Base-by-base conservation (phyloP, 2,888 invertebrate genomes). In the Chelonus formosanus region DNA sequence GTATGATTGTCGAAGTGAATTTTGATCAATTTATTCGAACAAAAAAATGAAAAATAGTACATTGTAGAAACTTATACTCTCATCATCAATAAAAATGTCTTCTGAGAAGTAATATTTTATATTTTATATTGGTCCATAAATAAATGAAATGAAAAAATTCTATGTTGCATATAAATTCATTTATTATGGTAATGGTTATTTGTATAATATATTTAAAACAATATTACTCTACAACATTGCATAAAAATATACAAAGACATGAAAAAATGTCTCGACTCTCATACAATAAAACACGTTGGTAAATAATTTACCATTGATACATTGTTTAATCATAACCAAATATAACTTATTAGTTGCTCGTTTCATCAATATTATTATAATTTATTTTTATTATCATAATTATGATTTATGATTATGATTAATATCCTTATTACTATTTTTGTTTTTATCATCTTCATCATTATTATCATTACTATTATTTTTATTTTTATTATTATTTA, bases 181-280 rank as follows among this genome's bases (percentile, higher is more conserved):
- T 83, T 83, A 83, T 83, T 83, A 80, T 81, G 61, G 56, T 61
- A 76, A 80, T 82, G 67, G 71, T 75, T 82, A 83, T 83, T 78
- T 83, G 80, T 83, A 83, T 83, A 82, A 83, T 83, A 83, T 83
- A 83, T 83, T 83, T 83, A 79, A 83, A 84, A 84, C 83, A 83
- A 84, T 84, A 83, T 81, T 78, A 83, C 82, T 82, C 83, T 84
- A 84, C 83, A 84, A 84, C 83, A 82, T 83, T 81, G 83, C 83
- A 84, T 84, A 84, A 83, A 83, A 84, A 84, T 84, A 83, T 83
- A 84, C 82, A 83, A 83, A 84, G 83, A 84, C 83, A 82, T 81
- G 81, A 82, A 82, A 83, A 83, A 82, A 83, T 83, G 83, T 82
- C 83, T 81, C 80, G 81, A 82, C 81, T 83, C 81, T 81, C 80